A percentile compares a stretch with the other conserved stretches of the same genome.
Evolutionary conservation across 2,797 vertebrate genomes (phyloP).

Genomic region (Anguilla obscura): DNA sequence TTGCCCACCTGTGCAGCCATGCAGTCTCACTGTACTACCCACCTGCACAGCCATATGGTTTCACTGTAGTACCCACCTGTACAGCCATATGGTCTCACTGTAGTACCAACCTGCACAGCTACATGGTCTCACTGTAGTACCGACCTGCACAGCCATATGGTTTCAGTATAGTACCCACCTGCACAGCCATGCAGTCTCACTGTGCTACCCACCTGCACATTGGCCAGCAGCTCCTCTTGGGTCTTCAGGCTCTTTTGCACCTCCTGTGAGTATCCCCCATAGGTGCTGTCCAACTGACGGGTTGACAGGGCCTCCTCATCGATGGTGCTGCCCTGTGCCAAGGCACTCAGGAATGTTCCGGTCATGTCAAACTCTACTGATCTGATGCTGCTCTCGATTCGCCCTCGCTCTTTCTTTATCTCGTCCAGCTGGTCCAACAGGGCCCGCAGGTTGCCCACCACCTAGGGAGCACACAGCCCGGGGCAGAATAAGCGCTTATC

Average conservation of each 20-base stretch:
- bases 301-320: constrained; percentile 90
- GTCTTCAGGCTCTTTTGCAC: constrained; percentile 83
- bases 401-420: constrained; percentile 87
- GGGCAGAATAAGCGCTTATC: background rate
- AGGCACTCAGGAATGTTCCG: constrained; percentile 83
- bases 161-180: background rate
- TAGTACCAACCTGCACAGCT: too few relatives aligned
- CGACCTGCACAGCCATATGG: too few relatives aligned
- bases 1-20: too few relatives aligned
- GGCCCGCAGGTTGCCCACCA: constrained; percentile 85
- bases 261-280: constrained; percentile 81
- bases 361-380: constrained; percentile 92
- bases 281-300: constrained; percentile 84
- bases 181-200: background rate
- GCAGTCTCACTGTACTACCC: background rate
- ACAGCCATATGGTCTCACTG: background rate
- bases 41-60: background rate
- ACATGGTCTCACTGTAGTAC: too few relatives aligned
- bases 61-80: background rate
- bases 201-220: constrained; percentile 80
- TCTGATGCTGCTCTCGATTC: constrained; percentile 88
- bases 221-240: constrained; percentile 88
- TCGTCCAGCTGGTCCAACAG: constrained; percentile 84
- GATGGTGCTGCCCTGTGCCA: constrained; percentile 88
- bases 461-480: constrained; percentile 63